Percentiles rank a stretch among this genome's conserved stretches.
These are phyloP conservation scores for Proisotoma minuta DNA, from an alignment of 2,888 invertebrate genomes.

Conservation along the genomic window DNA sequence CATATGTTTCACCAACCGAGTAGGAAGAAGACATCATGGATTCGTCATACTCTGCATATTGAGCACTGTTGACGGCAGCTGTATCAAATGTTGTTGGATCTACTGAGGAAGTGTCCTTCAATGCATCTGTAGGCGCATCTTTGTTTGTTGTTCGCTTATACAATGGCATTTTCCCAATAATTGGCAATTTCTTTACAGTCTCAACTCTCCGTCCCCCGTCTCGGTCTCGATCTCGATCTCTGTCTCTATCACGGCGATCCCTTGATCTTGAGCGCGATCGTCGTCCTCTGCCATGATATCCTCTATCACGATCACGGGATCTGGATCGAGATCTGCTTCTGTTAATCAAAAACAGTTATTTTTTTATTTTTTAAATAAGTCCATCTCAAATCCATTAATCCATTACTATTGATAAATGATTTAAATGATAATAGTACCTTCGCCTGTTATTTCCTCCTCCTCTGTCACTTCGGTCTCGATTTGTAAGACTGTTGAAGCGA, in stretches of 20 bases:
- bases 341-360: not conserved
- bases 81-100: too few species aligned
- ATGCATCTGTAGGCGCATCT: not conserved
- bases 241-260: conserved; percentile 33
- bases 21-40: too few species aligned
- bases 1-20: too few species aligned
- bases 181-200: conserved; percentile 40
- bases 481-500: not conserved
- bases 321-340: conserved; percentile 31
- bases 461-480: conserved; percentile 1
- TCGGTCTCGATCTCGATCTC: conserved; percentile 23
- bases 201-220: conserved; percentile 20
- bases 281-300: conserved; percentile 32
- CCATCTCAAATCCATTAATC: not conserved
- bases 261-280: conserved; percentile 40
- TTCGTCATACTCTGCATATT: too few species aligned
- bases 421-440: conserved; percentile 21
- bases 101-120: not conserved
- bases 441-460: conserved; percentile 17
- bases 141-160: conserved; percentile 41
- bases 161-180: conserved; percentile 47
- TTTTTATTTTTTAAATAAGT: not conserved
- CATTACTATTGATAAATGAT: too few species aligned
- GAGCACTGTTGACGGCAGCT: too few species aligned
- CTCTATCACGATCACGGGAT: conserved; percentile 32